phyloP scores from a whole-genome alignment of 2,797 vertebrate species.

The Poeciliopsis gracilis region DNA sequence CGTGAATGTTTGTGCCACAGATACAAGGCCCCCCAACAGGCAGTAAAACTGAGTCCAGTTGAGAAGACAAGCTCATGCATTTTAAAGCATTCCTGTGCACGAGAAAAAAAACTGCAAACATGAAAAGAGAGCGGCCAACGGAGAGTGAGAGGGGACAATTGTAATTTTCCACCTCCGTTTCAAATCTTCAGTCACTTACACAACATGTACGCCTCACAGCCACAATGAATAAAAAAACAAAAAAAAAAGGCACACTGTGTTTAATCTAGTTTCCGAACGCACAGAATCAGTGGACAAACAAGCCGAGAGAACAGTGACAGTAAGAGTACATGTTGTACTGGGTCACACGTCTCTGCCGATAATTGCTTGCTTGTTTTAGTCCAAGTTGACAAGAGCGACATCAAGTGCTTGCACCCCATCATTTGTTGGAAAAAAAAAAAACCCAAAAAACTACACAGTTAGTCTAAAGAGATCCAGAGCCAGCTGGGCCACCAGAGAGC shows the following conservation, averaged over 20 bases:
- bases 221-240: background rate
- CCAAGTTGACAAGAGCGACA: background rate
- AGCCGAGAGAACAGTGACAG: background rate
- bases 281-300: slow-evolving; percentile 3
- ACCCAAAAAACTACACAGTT: background rate
- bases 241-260: background rate
- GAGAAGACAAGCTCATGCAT: background rate
- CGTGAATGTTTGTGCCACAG: background rate
- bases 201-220: background rate
- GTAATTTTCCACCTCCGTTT: slow-evolving; percentile 7
- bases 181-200: slow-evolving; percentile 1
- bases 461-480: background rate
- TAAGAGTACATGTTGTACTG: slow-evolving; percentile 8
- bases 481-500: background rate
- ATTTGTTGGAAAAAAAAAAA: background rate
- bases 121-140: background rate
- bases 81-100: background rate
- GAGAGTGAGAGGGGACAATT: background rate
- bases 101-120: background rate
- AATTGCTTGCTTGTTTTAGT: slow-evolving; percentile 12
- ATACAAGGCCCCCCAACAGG: background rate
- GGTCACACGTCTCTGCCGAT: slow-evolving; percentile 10
- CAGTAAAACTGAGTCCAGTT: background rate
- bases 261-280: background rate
- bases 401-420: background rate